These are phyloP conservation scores for Cheilosia vulpina DNA, from an alignment of 2,888 invertebrate species.

Conservation along the genomic window DNA sequence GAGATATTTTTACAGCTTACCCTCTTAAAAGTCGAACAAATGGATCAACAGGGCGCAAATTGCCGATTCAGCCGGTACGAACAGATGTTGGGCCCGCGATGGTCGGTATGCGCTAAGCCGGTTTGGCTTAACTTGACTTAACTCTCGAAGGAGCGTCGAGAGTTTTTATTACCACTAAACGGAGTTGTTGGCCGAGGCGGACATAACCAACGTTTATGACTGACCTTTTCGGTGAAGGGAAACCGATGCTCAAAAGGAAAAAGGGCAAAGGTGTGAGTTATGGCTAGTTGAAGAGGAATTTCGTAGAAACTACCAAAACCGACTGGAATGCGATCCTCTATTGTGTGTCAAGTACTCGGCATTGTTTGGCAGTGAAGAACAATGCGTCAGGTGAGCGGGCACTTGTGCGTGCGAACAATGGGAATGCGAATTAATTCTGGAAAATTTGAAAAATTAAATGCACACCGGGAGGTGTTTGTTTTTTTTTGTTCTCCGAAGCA, in stretches of 20 bases:
- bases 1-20: conserved; percentile 33
- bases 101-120: conserved; percentile 37
- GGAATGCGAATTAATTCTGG: conserved; percentile 64
- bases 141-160: background rate
- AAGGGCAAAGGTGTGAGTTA: conserved; percentile 45
- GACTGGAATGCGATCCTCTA: conserved; percentile 9
- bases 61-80: conserved; percentile 27
- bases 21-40: conserved; percentile 47
- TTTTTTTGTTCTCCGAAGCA: conserved; percentile 38
- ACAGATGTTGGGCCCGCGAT: background rate
- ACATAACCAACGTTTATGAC: conserved; percentile 29
- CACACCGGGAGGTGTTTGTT: conserved; percentile 13
- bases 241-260: background rate
- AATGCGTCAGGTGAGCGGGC: conserved; percentile 54
- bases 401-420: conserved; percentile 50
- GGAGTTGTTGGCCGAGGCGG: conserved; percentile 34
- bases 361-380: conserved; percentile 35
- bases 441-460: conserved; percentile 64
- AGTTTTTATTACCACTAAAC: conserved; percentile 39
- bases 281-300: conserved; percentile 51
- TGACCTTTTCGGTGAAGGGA: conserved; percentile 7
- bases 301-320: conserved; percentile 41
- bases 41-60: conserved; percentile 40
- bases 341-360: conserved; percentile 62
- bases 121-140: conserved; percentile 45